phyloP scores from a whole-genome alignment of 2,113 vertebrate species.

The Grantiella picta region DNA sequence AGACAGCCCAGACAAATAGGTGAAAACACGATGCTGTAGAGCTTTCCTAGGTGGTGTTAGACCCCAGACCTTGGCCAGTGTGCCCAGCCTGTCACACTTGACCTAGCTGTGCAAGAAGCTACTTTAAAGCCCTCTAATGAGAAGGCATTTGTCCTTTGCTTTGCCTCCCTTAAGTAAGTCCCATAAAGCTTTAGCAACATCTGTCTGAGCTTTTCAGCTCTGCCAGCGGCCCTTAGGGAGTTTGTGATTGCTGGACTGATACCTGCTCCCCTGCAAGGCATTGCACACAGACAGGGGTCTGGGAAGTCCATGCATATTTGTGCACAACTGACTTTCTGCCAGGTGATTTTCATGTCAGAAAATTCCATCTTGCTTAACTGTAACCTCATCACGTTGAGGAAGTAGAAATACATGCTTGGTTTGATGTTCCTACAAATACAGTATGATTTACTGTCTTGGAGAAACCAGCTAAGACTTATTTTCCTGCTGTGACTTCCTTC shows the following conservation, averaged over 20 bases:
- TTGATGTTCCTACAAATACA: background rate
- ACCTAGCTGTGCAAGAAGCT: background rate
- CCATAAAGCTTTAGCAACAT: background rate
- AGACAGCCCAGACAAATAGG: background rate
- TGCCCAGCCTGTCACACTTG: background rate
- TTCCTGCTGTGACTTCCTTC: background rate
- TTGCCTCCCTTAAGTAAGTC: background rate
- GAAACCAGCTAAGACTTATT: background rate
- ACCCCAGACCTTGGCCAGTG: background rate
- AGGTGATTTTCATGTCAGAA: conserved; percentile 19
- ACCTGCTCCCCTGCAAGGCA: background rate
- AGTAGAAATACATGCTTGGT: background rate
- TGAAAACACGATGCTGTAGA: background rate
- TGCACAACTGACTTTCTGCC: background rate
- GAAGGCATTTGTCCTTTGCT: background rate
- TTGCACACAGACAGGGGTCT: background rate
- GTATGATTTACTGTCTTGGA: background rate
- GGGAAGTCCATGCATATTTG: background rate
- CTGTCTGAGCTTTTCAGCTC: background rate
- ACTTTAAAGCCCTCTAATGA: background rate
- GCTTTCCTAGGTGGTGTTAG: background rate
- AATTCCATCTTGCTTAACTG: background rate
- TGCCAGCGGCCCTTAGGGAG: background rate
- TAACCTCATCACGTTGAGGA: background rate
- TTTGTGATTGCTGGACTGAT: background rate